phyloP scores from a whole-genome alignment of 2,888 invertebrate species.

The Germaria angustata region DNA sequence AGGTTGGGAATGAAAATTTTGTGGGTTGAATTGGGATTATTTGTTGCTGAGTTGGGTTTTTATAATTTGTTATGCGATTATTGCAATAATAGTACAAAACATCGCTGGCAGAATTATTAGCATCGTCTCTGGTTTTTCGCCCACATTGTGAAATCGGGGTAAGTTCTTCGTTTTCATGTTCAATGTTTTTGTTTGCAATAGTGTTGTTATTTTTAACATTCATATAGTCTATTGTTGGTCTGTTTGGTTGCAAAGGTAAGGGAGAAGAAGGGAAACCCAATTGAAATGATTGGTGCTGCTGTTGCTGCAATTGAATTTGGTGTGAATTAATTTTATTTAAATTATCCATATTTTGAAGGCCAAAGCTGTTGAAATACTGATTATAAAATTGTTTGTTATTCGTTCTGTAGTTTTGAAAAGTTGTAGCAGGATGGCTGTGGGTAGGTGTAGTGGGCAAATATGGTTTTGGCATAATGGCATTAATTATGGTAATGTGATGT shows the following conservation, averaged over 20 bases:
- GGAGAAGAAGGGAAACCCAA: slow-evolving; percentile 13
- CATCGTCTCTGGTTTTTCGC: slow-evolving; percentile 15
- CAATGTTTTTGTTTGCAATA: not conserved
- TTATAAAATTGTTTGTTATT: slow-evolving; percentile 44
- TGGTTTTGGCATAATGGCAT: slow-evolving; percentile 61
- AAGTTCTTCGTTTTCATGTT: slow-evolving; percentile 9
- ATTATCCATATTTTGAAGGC: slow-evolving; percentile 38
- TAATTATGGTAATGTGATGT: slow-evolving; percentile 60
- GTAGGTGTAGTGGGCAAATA: slow-evolving; percentile 47
- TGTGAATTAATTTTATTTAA: slow-evolving; percentile 35
- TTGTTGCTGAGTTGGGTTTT: slow-evolving; percentile 41
- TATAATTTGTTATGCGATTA: slow-evolving; percentile 47
- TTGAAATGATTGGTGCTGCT: not conserved
- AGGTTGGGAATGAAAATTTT: not conserved
- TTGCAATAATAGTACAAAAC: slow-evolving; percentile 54
- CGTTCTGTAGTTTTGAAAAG: slow-evolving; percentile 47
- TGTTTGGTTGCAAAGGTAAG: slow-evolving; percentile 13
- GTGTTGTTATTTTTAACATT: not conserved
- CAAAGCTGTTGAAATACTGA: slow-evolving; percentile 46
- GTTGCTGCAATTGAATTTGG: slow-evolving; percentile 24
- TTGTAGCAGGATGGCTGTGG: slow-evolving; percentile 29
- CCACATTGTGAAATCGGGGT: slow-evolving; percentile 17
- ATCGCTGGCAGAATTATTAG: slow-evolving; percentile 26
- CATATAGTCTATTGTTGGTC: slow-evolving; percentile 5
- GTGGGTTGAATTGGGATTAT: slow-evolving; percentile 2